These are phyloP conservation scores for Erythrocercus mccallii DNA, from an alignment of 2,113 vertebrate species.

Conservation along the genomic window DNA sequence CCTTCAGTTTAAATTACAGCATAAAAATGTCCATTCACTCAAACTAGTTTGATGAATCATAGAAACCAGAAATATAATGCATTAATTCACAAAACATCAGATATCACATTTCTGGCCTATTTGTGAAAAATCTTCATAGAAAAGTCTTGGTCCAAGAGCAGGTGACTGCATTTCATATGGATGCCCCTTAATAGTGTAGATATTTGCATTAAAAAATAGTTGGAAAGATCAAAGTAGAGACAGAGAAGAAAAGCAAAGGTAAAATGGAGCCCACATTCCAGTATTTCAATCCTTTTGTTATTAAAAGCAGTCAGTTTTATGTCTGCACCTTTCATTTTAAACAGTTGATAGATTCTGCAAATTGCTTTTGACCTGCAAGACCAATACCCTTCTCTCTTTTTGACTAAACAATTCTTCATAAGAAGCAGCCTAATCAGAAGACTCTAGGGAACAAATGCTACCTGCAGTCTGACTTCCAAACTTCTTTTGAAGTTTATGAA, in stretches of 20 bases:
- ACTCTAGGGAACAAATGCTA: neutral
- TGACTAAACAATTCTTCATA: neutral
- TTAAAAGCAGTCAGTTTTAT: neutral
- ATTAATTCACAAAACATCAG: neutral
- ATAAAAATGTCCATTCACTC: conserved; percentile 19
- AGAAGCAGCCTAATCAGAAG: neutral
- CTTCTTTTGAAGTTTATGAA: neutral
- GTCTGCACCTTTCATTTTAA: conserved; percentile 37
- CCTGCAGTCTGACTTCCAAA: neutral
- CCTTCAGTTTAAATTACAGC: conserved; percentile 32
- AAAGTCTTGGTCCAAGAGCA: neutral
- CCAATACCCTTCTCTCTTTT: neutral
- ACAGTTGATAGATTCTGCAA: neutral
- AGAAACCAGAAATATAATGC: conserved; percentile 6
- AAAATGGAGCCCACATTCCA: neutral
- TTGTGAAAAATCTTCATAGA: neutral
- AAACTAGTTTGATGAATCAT: conserved; percentile 22
- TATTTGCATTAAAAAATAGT: neutral
- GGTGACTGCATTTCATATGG: neutral
- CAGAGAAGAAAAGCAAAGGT: neutral
- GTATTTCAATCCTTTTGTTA: neutral
- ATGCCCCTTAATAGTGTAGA: neutral
- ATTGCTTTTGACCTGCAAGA: conserved; percentile 13
- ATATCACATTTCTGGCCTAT: neutral
- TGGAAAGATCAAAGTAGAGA: neutral